Percentiles rank a stretch among this genome's conserved stretches.
Evolutionary conservation across 2,797 vertebrate genomes (phyloP).

Genomic region (Gambelia wislizenii): DNA sequence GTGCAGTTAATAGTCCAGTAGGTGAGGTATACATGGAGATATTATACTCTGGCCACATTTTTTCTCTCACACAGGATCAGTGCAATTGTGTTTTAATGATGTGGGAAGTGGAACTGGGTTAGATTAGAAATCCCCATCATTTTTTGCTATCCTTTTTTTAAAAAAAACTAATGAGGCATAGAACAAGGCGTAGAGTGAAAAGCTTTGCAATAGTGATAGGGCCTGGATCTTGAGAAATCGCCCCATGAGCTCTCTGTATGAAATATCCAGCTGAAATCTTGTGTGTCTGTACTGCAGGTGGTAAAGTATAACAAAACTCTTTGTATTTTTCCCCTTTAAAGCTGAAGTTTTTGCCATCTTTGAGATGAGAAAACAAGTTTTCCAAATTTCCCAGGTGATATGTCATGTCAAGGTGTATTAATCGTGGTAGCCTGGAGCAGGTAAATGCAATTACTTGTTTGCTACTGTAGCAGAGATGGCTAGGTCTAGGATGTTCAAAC

Average conservation of each 20-base stretch:
- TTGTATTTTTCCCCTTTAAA: constrained; percentile 36
- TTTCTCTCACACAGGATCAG: neutral
- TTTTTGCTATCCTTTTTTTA: neutral
- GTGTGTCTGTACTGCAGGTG: constrained; percentile 24
- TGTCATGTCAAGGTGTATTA: constrained; percentile 59
- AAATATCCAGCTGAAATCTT: constrained; percentile 38
- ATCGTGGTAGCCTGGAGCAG: constrained; percentile 55
- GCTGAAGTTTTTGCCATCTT: constrained; percentile 31
- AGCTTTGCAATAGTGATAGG: neutral
- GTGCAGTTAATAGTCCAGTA: neutral
- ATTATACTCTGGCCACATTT: neutral
- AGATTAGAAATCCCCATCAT: neutral
- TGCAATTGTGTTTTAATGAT: constrained; percentile 18
- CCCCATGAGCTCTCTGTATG: constrained; percentile 23
- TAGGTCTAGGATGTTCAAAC: constrained; percentile 38
- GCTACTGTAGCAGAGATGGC: constrained; percentile 54
- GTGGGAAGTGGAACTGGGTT: constrained; percentile 1
- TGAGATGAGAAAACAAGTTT: constrained; percentile 42
- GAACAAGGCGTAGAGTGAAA: neutral
- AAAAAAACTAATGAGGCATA: constrained; percentile 4
- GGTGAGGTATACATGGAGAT: too few species aligned
- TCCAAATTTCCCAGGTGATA: constrained; percentile 49
- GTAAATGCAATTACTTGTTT: constrained; percentile 65
- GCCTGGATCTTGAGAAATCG: neutral
- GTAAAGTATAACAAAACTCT: constrained; percentile 41